Percentiles rank a stretch among this genome's conserved stretches.
phyloP scores from a whole-genome alignment of 35 echinoderm and acorn worm genomes.

The Heliocidaris tuberculata region DNA sequence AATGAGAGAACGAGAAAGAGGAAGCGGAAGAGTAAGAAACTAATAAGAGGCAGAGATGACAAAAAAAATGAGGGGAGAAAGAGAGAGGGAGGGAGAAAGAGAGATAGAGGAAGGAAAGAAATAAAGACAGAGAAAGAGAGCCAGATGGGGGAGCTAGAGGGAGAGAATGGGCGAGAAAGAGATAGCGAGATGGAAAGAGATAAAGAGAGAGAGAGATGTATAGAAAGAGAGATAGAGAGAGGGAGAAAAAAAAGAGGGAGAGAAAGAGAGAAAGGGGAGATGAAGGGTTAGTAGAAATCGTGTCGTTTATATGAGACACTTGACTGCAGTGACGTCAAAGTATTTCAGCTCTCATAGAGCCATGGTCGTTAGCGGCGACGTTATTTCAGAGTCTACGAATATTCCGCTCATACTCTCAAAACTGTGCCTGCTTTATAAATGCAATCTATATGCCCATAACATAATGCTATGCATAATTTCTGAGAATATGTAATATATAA shows the following conservation, averaged over 20 bases:
- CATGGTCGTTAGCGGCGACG: background rate
- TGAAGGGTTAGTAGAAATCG: background rate
- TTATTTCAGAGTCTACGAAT: background rate
- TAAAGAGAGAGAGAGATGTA: too few species aligned
- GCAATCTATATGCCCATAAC: background rate
- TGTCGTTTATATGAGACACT: background rate
- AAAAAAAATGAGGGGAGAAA: too few species aligned
- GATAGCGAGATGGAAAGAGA: background rate
- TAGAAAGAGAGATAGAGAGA: background rate
- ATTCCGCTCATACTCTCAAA: background rate
- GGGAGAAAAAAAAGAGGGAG: background rate
- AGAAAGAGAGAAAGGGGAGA: background rate
- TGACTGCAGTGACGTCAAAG: constrained; percentile 8
- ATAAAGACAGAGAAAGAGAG: too few species aligned
- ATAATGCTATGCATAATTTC: background rate
- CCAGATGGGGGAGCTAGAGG: background rate
- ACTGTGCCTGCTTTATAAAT: background rate
- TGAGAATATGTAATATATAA: too few species aligned
- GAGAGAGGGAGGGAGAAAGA: background rate
- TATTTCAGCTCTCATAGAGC: background rate
- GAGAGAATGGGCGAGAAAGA: background rate
- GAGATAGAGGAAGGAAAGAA: background rate
- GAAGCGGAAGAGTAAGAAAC: background rate
- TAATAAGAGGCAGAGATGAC: too few species aligned
- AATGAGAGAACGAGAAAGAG: background rate